Evolutionary conservation across 2,888 invertebrate species (phyloP).

Genomic region (Siphonodentalium dalli): DNA sequence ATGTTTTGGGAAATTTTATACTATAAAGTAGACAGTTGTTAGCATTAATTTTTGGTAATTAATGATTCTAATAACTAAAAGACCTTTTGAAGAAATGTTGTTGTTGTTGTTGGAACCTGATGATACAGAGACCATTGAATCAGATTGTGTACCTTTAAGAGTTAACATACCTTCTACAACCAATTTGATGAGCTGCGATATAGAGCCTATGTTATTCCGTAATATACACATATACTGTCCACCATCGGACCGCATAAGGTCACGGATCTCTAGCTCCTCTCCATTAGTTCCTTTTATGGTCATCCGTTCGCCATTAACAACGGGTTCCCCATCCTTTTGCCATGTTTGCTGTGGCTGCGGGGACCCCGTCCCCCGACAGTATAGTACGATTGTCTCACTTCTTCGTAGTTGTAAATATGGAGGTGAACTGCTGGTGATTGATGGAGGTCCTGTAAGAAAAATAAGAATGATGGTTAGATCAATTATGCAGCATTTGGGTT

Average conservation of each 20-base stretch:
- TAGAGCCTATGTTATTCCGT: conserved; percentile 93
- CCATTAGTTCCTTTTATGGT: conserved; percentile 34
- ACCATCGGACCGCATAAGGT: conserved; percentile 91
- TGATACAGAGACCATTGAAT: too few relatives aligned
- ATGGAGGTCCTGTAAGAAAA: conserved; percentile 53
- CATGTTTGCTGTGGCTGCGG: conserved; percentile 94
- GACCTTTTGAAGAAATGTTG: too few relatives aligned
- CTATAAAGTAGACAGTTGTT: too few relatives aligned
- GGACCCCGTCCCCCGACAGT: conserved; percentile 93
- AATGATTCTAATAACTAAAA: too few relatives aligned
- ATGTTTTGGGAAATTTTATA: too few relatives aligned
- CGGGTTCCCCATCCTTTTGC: conserved; percentile 74
- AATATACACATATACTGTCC: conserved; percentile 97
- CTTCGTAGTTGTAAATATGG: conserved; percentile 39
- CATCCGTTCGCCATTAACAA: conserved; percentile 36
- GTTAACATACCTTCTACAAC: conserved; percentile 77
- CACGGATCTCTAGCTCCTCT: conserved; percentile 82
- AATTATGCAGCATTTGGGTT: too few relatives aligned
- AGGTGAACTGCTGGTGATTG: conserved; percentile 42
- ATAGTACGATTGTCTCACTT: conserved; percentile 94
- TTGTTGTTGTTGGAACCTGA: too few relatives aligned
- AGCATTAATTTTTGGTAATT: too few relatives aligned
- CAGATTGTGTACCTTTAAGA: too few relatives aligned
- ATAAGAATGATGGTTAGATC: too few relatives aligned
- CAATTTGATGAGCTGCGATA: conserved; percentile 93